These are phyloP conservation scores for Heliornis fulica DNA, from an alignment of 2,113 vertebrate genomes.

Conservation along the genomic window DNA sequence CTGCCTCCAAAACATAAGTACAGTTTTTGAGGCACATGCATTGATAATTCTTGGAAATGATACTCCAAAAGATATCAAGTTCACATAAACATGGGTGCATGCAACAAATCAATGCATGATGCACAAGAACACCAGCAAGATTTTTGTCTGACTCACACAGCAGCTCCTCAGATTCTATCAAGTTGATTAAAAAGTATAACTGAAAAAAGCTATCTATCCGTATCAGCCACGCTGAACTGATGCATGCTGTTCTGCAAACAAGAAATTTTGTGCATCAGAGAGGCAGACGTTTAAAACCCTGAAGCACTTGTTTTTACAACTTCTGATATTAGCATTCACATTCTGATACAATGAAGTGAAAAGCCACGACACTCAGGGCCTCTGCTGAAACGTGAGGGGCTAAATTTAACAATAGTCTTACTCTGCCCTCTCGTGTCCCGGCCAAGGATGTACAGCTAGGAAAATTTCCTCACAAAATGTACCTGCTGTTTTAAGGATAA, in stretches of 20 bases:
- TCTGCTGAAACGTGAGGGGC: rapidly evolving
- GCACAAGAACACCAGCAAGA: neutral
- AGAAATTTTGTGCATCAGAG: neutral
- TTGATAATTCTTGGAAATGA: neutral
- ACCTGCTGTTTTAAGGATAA: rapidly evolving
- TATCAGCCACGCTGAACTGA: neutral
- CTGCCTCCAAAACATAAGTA: neutral
- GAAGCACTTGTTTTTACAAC: neutral
- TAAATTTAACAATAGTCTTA: neutral
- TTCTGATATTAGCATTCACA: neutral
- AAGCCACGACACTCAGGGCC: neutral
- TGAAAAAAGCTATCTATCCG: neutral
- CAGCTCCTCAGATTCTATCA: neutral
- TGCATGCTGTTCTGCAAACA: neutral
- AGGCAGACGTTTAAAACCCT: neutral
- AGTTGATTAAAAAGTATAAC: neutral
- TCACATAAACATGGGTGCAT: neutral
- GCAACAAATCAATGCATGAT: neutral
- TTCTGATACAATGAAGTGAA: rapidly evolving
- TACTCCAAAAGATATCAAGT: neutral
- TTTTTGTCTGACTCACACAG: neutral
- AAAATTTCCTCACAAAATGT: rapidly evolving
- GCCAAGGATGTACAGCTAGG: rapidly evolving
- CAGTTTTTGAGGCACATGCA: neutral
- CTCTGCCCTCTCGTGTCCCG: neutral